Evolutionary conservation across 2,113 vertebrate species (phyloP).

Genomic region (human (Homo sapiens)): DNA sequence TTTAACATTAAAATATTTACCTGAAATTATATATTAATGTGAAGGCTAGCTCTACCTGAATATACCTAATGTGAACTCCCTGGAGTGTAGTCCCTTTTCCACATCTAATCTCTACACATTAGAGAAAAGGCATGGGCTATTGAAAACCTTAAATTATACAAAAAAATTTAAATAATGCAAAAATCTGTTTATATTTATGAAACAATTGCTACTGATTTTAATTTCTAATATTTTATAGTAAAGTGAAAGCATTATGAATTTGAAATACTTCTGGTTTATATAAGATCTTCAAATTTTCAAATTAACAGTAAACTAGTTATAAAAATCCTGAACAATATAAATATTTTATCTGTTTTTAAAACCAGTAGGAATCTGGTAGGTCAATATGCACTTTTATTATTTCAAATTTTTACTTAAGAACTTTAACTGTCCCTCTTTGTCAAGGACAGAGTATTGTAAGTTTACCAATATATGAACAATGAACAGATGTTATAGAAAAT

Average conservation of each 20-base stretch:
- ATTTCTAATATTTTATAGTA: background rate
- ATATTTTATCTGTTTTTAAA: conserved; percentile 71
- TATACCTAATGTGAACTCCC: background rate
- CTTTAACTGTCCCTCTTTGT: conserved; percentile 59
- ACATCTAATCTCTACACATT: background rate
- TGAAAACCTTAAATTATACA: background rate
- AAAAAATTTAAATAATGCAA: background rate
- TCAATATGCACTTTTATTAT: conserved; percentile 74
- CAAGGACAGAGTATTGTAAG: conserved; percentile 73
- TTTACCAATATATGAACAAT: conserved; percentile 65
- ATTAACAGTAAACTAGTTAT: background rate
- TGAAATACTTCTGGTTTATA: background rate
- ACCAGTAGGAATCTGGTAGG: conserved; percentile 68
- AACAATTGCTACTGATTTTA: background rate
- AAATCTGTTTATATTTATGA: background rate
- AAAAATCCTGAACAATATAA: background rate
- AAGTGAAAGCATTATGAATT: background rate
- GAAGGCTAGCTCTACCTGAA: background rate
- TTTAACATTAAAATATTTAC: background rate
- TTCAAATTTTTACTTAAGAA: conserved; percentile 65
- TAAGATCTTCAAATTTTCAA: background rate
- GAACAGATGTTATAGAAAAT: conserved; percentile 69
- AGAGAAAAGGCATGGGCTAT: background rate
- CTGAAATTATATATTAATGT: background rate
- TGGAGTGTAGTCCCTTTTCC: background rate